A percentile compares a stretch with the other conserved stretches of the same genome.
Evolutionary conservation across 2,797 vertebrate species (phyloP).

Genomic region (Morelia viridis): DNA sequence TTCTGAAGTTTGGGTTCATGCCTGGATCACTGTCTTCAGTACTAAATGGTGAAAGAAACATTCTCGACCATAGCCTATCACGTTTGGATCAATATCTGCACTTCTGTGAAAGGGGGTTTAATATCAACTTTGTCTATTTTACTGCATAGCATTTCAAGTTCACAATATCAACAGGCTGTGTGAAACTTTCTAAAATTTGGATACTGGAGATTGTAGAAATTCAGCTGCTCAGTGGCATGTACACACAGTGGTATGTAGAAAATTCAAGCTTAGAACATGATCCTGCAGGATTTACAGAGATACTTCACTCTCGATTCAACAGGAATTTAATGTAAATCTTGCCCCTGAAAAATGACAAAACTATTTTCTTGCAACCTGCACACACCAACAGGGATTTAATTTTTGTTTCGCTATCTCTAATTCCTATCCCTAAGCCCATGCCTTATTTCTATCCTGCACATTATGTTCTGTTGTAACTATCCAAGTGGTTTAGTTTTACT

Average conservation of each 20-base stretch:
- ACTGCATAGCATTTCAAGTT: not conserved
- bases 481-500: not conserved
- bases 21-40: constrained; percentile 19
- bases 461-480: not conserved
- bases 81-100: not conserved
- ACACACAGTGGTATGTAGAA: not conserved
- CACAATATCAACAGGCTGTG: not conserved
- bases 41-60: not conserved
- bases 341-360: not conserved
- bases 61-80: constrained; percentile 13
- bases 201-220: not conserved
- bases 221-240: not conserved
- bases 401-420: not conserved
- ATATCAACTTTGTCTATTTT: accelerated
- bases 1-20: constrained; percentile 29
- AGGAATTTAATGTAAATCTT: not conserved
- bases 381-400: not conserved
- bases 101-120: constrained; percentile 17
- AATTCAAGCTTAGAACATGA: not conserved
- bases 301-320: accelerated
- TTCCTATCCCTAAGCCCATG: not conserved
- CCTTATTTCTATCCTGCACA: not conserved
- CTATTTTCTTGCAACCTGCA: not conserved
- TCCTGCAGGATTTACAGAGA: not conserved
- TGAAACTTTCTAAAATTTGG: not conserved